Base-by-base conservation (phyloP, 2,888 invertebrate species). In the Dorcus hopei region DNA sequence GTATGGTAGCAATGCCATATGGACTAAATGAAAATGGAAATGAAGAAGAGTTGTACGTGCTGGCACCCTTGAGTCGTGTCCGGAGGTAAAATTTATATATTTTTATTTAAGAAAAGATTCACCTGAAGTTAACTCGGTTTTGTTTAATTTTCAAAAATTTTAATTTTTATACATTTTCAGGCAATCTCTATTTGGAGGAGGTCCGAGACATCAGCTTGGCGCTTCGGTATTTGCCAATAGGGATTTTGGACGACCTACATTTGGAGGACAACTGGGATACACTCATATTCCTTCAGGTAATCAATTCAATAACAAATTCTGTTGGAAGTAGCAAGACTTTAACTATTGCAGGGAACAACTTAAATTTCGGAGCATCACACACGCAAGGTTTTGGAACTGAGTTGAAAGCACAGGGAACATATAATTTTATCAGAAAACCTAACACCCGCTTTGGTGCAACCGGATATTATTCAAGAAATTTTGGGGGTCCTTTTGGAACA, bases 261-360 rank as follows among this genome's bases (percentile, higher is more conserved):
- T 50, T 16, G 64, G 65, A 16, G 65, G 63, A 9, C 14, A 26
- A 23, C 43, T 67, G n/a, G 63, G 65, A 42, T 67, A 67, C 54
- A 40, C 41, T 2, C 65, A 67, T 48, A 65, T 61, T 57, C 65
- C 63, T 9, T 58, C 64, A 49, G 58, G 61, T 62, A 64, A 49
- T 2, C 14, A 51, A 19, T 3, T 19, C 19, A 19, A 19, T 19
- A 19, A 19, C 3, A 19, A 19, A 19, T 19, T 19, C 19, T 19
- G 19, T 33, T 33, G 26, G 3, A 6, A 33, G 3, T 33, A 33
- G 7, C 5, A 33, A 33, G 7, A 33, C 6, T 33, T 33, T 33
- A 33, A 33, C 1, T 7, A 5, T 42, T 38, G 11, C 42, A 56
- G 55, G 19, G 19, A 61, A 55, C 19, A 47, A 11, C n/a, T 23